Percentiles rank a stretch among this genome's conserved stretches.
phyloP scores from a whole-genome alignment of 2,888 invertebrate genomes.

The Esperia sulphurella region DNA sequence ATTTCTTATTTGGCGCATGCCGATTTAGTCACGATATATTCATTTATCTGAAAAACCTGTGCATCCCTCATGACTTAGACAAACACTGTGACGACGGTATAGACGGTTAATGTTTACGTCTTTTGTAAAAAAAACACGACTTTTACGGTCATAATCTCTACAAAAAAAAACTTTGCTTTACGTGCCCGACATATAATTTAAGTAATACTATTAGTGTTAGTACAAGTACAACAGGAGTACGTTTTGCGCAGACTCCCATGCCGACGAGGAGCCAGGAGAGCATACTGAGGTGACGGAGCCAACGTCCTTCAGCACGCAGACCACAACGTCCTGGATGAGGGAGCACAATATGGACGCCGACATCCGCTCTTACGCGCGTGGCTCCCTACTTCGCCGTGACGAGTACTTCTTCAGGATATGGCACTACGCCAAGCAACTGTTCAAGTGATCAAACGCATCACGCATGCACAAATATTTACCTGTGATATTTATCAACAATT shows the following conservation, averaged over 20 bases:
- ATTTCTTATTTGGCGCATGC: too few relatives aligned
- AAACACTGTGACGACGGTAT: too few relatives aligned
- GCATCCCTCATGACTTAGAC: too few relatives aligned
- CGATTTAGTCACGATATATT: too few relatives aligned
- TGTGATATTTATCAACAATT: constrained; percentile 67
- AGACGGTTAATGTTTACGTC: too few relatives aligned
- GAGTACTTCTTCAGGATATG: constrained; percentile 98
- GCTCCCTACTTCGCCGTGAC: constrained; percentile 89
- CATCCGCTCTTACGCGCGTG: constrained; percentile 93
- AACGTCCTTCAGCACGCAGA: constrained; percentile 94
- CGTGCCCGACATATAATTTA: too few relatives aligned
- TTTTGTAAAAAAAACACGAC: too few relatives aligned
- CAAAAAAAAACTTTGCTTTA: too few relatives aligned
- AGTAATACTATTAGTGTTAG: too few relatives aligned
- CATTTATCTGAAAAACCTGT: too few relatives aligned
- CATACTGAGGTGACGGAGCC: constrained; percentile 86
- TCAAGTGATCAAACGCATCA: constrained; percentile 79
- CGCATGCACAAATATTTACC: constrained; percentile 58
- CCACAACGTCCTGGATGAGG: constrained; percentile 95
- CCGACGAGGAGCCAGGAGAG: constrained; percentile 65
- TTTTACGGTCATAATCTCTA: too few relatives aligned
- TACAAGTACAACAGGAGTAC: neutral
- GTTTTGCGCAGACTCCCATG: constrained; percentile 47
- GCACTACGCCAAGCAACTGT: constrained; percentile 91
- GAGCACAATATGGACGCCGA: constrained; percentile 97